A percentile compares a stretch with the other conserved stretches of the same genome.
phyloP scores from a whole-genome alignment of 1,140 invertebrate genomes.

The Centruroides vittatus region DNA sequence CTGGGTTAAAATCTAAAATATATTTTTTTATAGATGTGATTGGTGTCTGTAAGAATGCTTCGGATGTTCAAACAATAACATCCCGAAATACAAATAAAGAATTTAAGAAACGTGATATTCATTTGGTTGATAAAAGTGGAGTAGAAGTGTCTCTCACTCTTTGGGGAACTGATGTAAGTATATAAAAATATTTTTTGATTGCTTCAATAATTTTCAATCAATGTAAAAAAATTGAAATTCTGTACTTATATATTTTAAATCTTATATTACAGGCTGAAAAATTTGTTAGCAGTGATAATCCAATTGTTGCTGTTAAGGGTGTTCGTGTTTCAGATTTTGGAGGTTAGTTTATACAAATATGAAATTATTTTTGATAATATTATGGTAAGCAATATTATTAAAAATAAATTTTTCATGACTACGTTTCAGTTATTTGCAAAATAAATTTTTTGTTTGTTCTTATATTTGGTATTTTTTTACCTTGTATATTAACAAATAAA shows the following conservation, averaged over 20 bases:
- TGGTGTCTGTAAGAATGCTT: slow-evolving; percentile 63
- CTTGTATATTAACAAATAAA: too few species aligned
- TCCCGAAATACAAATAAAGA: slow-evolving; percentile 59
- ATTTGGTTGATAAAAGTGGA: slow-evolving; percentile 69
- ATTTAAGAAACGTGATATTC: slow-evolving; percentile 76
- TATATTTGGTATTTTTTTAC: too few species aligned
- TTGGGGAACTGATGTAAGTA: slow-evolving; percentile 34
- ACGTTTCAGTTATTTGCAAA: too few species aligned
- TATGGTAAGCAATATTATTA: too few species aligned
- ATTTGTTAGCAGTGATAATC: slow-evolving; percentile 58
- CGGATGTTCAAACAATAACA: slow-evolving; percentile 55
- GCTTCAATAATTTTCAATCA: background rate
- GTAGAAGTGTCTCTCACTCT: slow-evolving; percentile 49
- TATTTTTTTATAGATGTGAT: slow-evolving; percentile 54
- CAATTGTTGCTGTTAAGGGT: slow-evolving; percentile 70
- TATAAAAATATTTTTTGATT: background rate
- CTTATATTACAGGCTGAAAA: slow-evolving; percentile 44
- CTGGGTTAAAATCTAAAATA: too few species aligned
- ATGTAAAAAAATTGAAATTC: background rate
- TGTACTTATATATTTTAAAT: slow-evolving; percentile 29
- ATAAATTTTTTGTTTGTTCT: too few species aligned
- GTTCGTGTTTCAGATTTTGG: slow-evolving; percentile 55
- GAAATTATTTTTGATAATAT: background rate
- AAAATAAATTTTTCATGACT: too few species aligned
- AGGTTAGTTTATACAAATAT: slow-evolving; percentile 33